A percentile compares a stretch with the other conserved stretches of the same genome.
Evolutionary conservation across 2,888 invertebrate genomes (phyloP).

Genomic region (Perithous albicinctus): DNA sequence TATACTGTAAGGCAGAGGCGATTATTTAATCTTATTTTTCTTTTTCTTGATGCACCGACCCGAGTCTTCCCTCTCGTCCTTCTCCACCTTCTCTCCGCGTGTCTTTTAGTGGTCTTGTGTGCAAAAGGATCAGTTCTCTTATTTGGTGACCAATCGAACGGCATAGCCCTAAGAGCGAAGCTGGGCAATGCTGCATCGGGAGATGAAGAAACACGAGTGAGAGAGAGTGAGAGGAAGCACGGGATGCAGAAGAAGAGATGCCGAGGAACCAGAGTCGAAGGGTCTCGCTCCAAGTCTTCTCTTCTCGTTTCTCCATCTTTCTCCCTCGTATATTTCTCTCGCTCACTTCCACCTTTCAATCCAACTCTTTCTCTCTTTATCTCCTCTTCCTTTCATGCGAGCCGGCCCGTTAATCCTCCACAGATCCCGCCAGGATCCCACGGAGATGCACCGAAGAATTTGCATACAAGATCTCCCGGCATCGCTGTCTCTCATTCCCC

Average conservation of each 20-base stretch:
- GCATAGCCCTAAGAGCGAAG: slow-evolving; percentile 39
- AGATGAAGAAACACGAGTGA: slow-evolving; percentile 42
- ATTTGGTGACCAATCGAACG: slow-evolving; percentile 79
- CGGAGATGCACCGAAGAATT: slow-evolving; percentile 84
- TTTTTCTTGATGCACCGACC: not conserved
- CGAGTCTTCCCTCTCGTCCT: slow-evolving; percentile 21
- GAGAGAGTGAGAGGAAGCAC: slow-evolving; percentile 29
- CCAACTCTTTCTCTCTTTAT: slow-evolving; percentile 63
- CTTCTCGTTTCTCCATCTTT: slow-evolving; percentile 54
- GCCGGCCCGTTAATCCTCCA: slow-evolving; percentile 85
- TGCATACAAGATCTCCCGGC: slow-evolving; percentile 84
- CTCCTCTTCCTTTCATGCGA: slow-evolving; percentile 82
- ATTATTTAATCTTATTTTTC: slow-evolving; percentile 34
- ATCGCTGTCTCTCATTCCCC: slow-evolving; percentile 72
- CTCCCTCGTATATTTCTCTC: slow-evolving; percentile 59
- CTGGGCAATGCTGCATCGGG: slow-evolving; percentile 46
- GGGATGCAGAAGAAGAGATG: slow-evolving; percentile 60
- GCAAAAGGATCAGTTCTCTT: slow-evolving; percentile 77
- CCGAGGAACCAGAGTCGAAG: slow-evolving; percentile 56
- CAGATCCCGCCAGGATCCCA: slow-evolving; percentile 84
- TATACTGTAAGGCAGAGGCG: slow-evolving; percentile 22
- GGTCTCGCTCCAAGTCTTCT: slow-evolving; percentile 61
- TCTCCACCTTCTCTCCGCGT: slow-evolving; percentile 33
- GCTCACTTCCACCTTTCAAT: slow-evolving; percentile 66
- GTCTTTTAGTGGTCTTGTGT: slow-evolving; percentile 42